Percentiles rank a stretch among this genome's conserved stretches.
phyloP scores from a whole-genome alignment of 2,797 vertebrate genomes.

The Thamnophis elegans region DNA sequence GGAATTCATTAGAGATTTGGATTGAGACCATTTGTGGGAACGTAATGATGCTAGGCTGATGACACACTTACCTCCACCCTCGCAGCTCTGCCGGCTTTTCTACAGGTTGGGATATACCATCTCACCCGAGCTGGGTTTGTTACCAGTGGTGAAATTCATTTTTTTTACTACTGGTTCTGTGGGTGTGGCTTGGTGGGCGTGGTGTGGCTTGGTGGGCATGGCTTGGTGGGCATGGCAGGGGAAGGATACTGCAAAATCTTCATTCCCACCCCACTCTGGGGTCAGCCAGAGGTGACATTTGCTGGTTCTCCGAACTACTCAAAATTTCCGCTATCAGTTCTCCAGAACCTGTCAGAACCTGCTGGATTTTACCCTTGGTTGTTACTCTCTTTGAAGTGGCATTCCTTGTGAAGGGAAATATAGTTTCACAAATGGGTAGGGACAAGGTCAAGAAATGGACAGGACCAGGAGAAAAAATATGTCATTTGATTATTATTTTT shows the following conservation, averaged over 20 bases:
- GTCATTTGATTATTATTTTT: not conserved
- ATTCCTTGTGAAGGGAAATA: not conserved
- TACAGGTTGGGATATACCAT: not conserved
- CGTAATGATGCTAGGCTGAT: not conserved
- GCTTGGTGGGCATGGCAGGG: too few species aligned
- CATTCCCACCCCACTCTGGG: too few species aligned
- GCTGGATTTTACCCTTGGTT: too few species aligned
- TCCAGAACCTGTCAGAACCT: too few species aligned
- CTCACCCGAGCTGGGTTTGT: not conserved
- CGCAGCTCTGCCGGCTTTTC: not conserved
- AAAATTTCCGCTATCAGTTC: too few species aligned
- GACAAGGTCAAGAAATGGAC: not conserved
- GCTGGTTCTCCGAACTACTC: too few species aligned
- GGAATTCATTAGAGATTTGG: not conserved
- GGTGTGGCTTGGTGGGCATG: too few species aligned
- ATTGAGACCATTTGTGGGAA: not conserved
- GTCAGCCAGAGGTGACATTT: too few species aligned
- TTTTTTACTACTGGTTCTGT: too few species aligned
- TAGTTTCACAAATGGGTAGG: not conserved
- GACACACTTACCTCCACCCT: not conserved
- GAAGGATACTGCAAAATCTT: too few species aligned
- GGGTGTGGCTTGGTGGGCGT: too few species aligned
- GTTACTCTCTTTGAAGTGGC: not conserved
- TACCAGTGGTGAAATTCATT: too few species aligned
- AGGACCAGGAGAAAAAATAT: not conserved